Percentiles rank a stretch among this genome's conserved stretches.
Conservation (phyloP, 2,888 invertebrate species). For the Nineta flava region DNA sequence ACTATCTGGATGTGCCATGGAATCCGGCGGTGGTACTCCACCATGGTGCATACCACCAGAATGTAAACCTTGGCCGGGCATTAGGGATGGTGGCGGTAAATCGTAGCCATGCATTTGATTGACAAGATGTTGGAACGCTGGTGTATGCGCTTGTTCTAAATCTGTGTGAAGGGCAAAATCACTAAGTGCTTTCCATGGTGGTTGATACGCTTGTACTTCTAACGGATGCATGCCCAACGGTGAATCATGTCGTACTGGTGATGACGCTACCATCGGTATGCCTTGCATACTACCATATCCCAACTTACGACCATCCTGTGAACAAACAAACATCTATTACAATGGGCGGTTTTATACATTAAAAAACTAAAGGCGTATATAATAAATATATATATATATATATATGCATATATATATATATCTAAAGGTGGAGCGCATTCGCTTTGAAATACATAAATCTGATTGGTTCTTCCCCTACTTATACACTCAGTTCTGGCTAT, state of each 20-base stretch:
- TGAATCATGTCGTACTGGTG: conserved; percentile 80
- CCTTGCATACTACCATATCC: conserved; percentile 92
- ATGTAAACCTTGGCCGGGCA: conserved; percentile 35
- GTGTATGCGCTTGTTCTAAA: conserved; percentile 66
- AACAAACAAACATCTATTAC: conserved; percentile 22
- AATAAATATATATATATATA: conserved; percentile 1
- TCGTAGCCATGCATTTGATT: conserved; percentile 92
- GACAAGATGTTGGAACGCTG: conserved; percentile 90
- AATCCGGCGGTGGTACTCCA: conserved; percentile 34
- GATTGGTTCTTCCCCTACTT: conserved; percentile 1
- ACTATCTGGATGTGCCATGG: conserved; percentile 60
- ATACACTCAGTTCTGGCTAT: neutral
- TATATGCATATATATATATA: neutral
- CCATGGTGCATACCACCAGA: conserved; percentile 26
- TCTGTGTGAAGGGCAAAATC: conserved; percentile 93
- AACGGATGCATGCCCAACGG: conserved; percentile 73
- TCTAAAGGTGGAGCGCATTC: neutral
- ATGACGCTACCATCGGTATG: conserved; percentile 94
- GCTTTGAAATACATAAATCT: neutral
- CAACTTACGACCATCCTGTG: conserved; percentile 85
- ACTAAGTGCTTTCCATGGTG: conserved; percentile 91
- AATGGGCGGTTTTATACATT: neutral
- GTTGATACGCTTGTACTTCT: conserved; percentile 87
- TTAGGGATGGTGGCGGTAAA: conserved; percentile 33
- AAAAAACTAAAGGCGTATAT: neutral